Base-by-base conservation (phyloP, 2,113 vertebrate species). In the Xenopus laevis region DNA sequence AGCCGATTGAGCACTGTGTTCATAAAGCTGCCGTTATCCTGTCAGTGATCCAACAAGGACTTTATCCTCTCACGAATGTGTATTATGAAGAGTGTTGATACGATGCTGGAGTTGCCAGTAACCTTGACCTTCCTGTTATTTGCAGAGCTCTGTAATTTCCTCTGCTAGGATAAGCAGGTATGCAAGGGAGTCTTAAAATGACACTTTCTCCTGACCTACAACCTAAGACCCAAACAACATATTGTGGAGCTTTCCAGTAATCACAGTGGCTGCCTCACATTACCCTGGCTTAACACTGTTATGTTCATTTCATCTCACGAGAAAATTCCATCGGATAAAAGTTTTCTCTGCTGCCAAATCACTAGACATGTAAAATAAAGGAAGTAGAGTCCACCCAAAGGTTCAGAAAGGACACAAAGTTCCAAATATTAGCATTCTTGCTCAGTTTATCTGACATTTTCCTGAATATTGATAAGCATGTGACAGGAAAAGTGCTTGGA, bases 391-490 rank as follows among this genome's bases (percentile, higher is more conserved):
- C 20, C 18, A 71, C n/a, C 7, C 3, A 45, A 16, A 23, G 21
- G 47, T 47, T 55, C 30, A 57, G 8, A 65, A 18, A 74, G 72
- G 33, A 52, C 50, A 58, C 65, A 74, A 44, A 68, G n/a, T 67
- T 52, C 72, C 65, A 68, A 74, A 74, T 74, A 61, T 61, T 75
- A 75, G 23, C 72, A 68, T 62, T 68, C 58, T 20, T 61, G 65
- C 16, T 18, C 20, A 16, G 21, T 62, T 74, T 68, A 68, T 62
- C 57, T 61, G 27, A 68, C 44, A 68, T 68, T 74, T n/a, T 68
- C 16, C 65, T 68, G 64, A 13, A 68, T 61, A 68, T 68, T 52
- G 30, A 68, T 68, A 50, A 62, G 46, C 72, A 75, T 68, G 65
- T 75, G 72, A 75, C 72, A 68, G 72, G 72, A 75, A 75, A 58